A percentile compares a stretch with the other conserved stretches of the same genome.
Evolutionary conservation across 2,797 vertebrate species (phyloP).

Genomic region (Trichosurus vulpecula): DNA sequence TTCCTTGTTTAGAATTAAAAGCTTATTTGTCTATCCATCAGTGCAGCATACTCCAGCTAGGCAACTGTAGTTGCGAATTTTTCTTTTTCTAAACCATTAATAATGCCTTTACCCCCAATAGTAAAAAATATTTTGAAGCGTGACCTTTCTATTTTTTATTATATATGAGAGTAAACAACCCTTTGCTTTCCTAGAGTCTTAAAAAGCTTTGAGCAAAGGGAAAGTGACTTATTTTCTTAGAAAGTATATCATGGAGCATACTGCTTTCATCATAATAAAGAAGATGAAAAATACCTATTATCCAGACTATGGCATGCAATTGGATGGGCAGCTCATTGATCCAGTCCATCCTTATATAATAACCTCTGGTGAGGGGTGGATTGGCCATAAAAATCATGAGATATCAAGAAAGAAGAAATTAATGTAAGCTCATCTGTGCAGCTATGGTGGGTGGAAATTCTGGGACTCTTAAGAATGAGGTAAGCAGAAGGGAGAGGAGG

Average conservation of each 20-base stretch:
- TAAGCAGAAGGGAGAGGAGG: not conserved
- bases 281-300: not conserved
- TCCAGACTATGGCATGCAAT: conserved; percentile 8
- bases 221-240: not conserved
- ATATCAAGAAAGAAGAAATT: not conserved
- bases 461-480: not conserved
- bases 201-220: conserved; percentile 25
- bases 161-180: conserved; percentile 8
- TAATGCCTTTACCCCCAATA: not conserved
- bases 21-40: not conserved
- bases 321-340: not conserved
- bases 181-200: conserved; percentile 18
- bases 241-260: conserved; percentile 7
- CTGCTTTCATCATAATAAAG: not conserved
- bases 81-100: not conserved
- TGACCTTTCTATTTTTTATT: not conserved
- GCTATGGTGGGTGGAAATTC: not conserved
- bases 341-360: not conserved
- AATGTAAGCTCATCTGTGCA: not conserved
- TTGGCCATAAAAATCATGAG: not conserved
- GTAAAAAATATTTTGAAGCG: conserved; percentile 23
- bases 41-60: not conserved
- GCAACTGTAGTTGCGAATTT: not conserved
- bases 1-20: not conserved
- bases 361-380: not conserved